Base-by-base conservation (phyloP, 2,113 vertebrate genomes). In the Accipiter cooperii region DNA sequence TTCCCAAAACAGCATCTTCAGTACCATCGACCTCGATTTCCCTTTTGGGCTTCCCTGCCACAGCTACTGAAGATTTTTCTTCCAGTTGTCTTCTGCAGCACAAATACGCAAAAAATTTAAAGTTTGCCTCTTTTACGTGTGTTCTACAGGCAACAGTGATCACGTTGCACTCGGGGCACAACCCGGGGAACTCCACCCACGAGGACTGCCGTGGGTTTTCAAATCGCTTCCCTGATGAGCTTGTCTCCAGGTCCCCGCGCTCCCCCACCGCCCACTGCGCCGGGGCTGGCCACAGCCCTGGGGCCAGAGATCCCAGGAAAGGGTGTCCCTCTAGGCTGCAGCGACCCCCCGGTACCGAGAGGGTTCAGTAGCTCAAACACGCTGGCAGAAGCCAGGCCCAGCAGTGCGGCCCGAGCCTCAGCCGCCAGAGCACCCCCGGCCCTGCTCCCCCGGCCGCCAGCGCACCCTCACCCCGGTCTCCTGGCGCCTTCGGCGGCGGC, bases 1-100 rank as follows among this genome's bases (percentile, higher is more conserved):
- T 99, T 64, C 95, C 98, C 51, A 98, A 98, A 89, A 98, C 57
- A 3, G 97, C 90, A 75, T 98, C 98, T 61, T 99, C 99, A 17
- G 96, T 94, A 25, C 88, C 96, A 31, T 98, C 98, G 6, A 94
- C 73, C 38, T 99, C 99, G 14, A 65, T 46, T 18, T 99, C 98
- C 79, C 98, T 98, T 93, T 99, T 99, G 18, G 20, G 36, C 70
- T 96, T 98, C 5, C 78, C 95, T 52, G 84, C 29, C 15, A 82
- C 89, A 29, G 97, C 96, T 38, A 96, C 94, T 22, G 96, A 91
- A 34, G 97, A 89, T 46, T 96, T 97, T 19, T 75, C 97, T 90
- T 98, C 98, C 5, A 42, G 14, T 57, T 26, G 78, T 96, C 99
- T 99, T 42, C 99, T 99, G 92, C 40, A 96, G 95, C 33, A 38